Conservation (phyloP, 2,797 vertebrate species). For the Cryptoprocta ferox region DNA sequence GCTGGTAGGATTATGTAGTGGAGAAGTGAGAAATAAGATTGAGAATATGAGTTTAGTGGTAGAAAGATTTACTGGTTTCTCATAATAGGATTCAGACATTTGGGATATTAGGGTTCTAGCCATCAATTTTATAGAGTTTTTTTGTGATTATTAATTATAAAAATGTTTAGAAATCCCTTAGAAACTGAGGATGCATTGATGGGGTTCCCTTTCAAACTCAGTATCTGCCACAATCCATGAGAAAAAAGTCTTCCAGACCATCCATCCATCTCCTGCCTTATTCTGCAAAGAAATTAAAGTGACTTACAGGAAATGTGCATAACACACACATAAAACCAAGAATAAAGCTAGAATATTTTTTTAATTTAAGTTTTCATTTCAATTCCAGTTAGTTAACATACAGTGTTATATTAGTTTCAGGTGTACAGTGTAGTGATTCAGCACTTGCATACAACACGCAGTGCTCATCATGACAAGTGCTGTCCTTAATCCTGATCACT, state of each 20-base stretch:
- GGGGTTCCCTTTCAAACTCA: background rate
- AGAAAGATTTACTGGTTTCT: background rate
- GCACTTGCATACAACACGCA: background rate
- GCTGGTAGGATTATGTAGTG: background rate
- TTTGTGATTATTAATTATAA: constrained; percentile 4
- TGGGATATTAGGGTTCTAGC: background rate
- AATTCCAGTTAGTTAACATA: background rate
- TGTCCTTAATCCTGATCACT: background rate
- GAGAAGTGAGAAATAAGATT: background rate
- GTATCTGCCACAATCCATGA: background rate
- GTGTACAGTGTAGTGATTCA: background rate
- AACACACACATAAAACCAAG: background rate
- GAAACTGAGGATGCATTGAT: background rate
- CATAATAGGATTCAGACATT: background rate
- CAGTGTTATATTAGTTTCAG: background rate
- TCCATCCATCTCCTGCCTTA: background rate
- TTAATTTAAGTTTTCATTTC: background rate
- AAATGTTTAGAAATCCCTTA: constrained; percentile 26
- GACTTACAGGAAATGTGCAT: background rate
- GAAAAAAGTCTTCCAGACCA: background rate
- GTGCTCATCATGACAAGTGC: background rate
- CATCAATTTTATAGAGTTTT: background rate
- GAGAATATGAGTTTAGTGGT: background rate
- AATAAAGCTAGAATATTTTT: background rate
- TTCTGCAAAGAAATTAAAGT: constrained; percentile 25